Evolutionary conservation across 2,113 vertebrate genomes (phyloP).

Genomic region (Ictalurus furcatus): DNA sequence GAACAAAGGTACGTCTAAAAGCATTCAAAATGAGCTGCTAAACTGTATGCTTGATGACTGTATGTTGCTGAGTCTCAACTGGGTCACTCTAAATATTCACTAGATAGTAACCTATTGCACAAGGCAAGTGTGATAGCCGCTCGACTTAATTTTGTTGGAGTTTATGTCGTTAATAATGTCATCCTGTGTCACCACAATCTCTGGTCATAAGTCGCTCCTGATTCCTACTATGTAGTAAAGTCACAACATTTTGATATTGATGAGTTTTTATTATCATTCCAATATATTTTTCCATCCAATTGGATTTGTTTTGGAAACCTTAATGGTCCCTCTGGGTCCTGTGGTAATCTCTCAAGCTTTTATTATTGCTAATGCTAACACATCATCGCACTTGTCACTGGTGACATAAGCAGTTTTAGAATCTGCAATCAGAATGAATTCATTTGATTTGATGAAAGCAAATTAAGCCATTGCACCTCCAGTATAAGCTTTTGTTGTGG

Average conservation of each 20-base stretch:
- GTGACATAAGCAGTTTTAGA: not conserved
- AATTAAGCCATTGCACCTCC: not conserved
- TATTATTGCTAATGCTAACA: not conserved
- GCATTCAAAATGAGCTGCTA: not conserved
- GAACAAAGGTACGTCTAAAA: not conserved
- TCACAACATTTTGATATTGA: not conserved
- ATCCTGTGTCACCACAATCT: not conserved
- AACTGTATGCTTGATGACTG: not conserved
- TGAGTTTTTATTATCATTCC: not conserved
- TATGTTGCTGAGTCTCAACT: not conserved
- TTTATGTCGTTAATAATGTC: not conserved
- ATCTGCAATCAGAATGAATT: not conserved
- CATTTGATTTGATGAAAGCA: not conserved
- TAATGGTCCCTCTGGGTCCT: no score
- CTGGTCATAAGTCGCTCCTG: not conserved
- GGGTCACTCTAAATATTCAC: not conserved
- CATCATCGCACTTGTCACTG: not conserved
- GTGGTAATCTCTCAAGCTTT: not conserved
- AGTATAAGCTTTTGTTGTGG: not conserved
- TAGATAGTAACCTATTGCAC: not conserved
- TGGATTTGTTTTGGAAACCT: no score
- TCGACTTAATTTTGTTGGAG: not conserved
- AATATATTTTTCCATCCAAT: not conserved
- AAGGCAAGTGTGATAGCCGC: not conserved
- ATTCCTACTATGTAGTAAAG: not conserved